These are phyloP conservation scores for Maniola jurtina DNA, from an alignment of 1,140 invertebrate species.

Conservation along the genomic window DNA sequence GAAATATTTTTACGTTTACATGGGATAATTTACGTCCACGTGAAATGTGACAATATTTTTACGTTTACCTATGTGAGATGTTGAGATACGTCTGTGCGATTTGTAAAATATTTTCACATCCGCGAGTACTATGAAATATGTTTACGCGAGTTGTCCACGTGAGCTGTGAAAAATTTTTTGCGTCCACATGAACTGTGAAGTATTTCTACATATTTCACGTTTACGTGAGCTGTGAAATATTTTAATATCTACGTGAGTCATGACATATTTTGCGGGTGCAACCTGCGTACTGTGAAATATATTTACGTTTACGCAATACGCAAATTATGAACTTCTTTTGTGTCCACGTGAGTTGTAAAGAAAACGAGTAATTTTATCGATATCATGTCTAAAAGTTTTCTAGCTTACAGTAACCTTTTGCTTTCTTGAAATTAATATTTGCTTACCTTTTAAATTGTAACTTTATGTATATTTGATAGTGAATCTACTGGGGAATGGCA, in stretches of 20 bases:
- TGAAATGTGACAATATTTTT: neutral
- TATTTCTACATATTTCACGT: neutral
- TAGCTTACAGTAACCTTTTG: conserved; percentile 49
- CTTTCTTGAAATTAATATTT: conserved; percentile 64
- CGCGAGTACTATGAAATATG: neutral
- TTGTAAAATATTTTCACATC: neutral
- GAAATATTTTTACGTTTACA: too few species aligned
- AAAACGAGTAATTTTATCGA: too few species aligned
- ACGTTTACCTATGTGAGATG: neutral
- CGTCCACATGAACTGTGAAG: neutral
- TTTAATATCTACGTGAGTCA: too few species aligned
- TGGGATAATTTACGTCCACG: too few species aligned
- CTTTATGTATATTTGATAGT: conserved; percentile 74
- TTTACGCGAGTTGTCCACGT: neutral
- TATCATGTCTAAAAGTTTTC: neutral
- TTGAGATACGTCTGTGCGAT: too few species aligned
- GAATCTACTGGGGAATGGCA: conserved; percentile 54
- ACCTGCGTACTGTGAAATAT: too few species aligned
- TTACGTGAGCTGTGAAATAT: too few species aligned
- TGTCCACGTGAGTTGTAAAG: too few species aligned
- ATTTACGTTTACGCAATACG: too few species aligned
- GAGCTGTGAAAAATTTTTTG: neutral
- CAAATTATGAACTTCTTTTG: too few species aligned
- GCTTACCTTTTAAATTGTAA: conserved; percentile 67
- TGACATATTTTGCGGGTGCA: too few species aligned